phyloP scores from a whole-genome alignment of 1,140 invertebrate genomes.

The Sitodiplosis mosellana region DNA sequence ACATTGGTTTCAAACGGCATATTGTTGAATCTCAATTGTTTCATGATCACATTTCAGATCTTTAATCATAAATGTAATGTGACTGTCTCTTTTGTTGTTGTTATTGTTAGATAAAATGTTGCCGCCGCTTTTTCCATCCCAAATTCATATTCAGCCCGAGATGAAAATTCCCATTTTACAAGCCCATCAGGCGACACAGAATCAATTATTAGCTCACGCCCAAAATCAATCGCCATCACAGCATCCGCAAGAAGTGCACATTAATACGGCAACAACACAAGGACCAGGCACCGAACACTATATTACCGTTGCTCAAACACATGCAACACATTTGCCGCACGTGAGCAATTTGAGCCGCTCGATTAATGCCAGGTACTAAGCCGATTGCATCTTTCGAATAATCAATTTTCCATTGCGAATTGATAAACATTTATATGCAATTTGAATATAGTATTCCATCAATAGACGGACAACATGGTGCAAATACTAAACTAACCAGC shows the following conservation, averaged over 20 bases:
- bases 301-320: constrained; percentile 17
- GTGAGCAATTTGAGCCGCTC: constrained; percentile 21
- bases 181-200: neutral
- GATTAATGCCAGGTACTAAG: constrained; percentile 23
- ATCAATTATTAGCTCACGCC: neutral
- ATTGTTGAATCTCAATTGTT: too few relatives aligned
- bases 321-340: constrained; percentile 22
- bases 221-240: neutral
- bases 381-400: constrained; percentile 3
- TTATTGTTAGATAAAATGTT: constrained; percentile 3
- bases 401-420: neutral
- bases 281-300: constrained; percentile 2
- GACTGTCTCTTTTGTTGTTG: too few relatives aligned
- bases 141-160: constrained; percentile 3
- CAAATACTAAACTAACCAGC: constrained; percentile 18
- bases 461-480: constrained; percentile 14
- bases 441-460: constrained; percentile 14
- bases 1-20: too few relatives aligned
- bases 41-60: too few relatives aligned
- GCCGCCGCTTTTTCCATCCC: constrained; percentile 3
- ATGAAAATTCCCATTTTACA: constrained; percentile 1
- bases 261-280: neutral
- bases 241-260: neutral
- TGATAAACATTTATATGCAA: neutral
- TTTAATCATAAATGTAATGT: too few relatives aligned